Base-by-base conservation (phyloP, 2,888 invertebrate species). In the Hofmannophila pseudospretella region DNA sequence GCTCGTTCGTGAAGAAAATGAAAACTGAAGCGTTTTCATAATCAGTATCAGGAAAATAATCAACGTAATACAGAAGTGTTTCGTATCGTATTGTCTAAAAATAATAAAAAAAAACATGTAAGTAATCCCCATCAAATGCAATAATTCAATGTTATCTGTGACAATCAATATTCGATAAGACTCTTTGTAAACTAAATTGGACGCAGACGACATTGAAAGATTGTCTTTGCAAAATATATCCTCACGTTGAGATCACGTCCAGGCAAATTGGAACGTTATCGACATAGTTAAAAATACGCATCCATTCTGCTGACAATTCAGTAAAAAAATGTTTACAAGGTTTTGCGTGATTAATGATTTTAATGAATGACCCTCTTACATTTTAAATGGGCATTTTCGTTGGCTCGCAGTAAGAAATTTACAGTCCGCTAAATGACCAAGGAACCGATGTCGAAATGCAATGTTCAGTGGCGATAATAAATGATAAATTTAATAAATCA, bases 341-440 rank as follows among this genome's bases (percentile, higher is more conserved):
- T n/a, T n/a, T n/a, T n/a, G n/a, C n/a, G n/a, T n/a, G n/a, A n/a
- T n/a, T n/a, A n/a, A n/a, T n/a, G n/a, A n/a, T n/a, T n/a, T n/a
- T n/a, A n/a, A n/a, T n/a, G n/a, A 16, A 28, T 9, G 28, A 12
- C 12, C 28, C 11, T n/a, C n/a, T 28, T 13, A n/a, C 12, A 16
- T 16, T 16, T 16, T 26, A 11, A n/a, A 4, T 26, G 26, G 9
- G 9, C 14, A 7, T 11, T 28, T 28, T 16, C 9, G 29, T n/a
- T 29, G 29, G n/a, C 48, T 39, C 8, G 22, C 2, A 58, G 62
- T 55, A 56, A 55, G 56, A 57, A 60, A 52, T 42, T 41, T 32
- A 50, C 16, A 48, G 57, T 52, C 33, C 44, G 46, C 33, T 46
- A 52, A 62, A 58, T 54, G 58, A 49, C 66, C 64, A 66, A 70